phyloP scores from a whole-genome alignment of 2,888 invertebrate species.

The Eudasyphora cyanicolor region DNA sequence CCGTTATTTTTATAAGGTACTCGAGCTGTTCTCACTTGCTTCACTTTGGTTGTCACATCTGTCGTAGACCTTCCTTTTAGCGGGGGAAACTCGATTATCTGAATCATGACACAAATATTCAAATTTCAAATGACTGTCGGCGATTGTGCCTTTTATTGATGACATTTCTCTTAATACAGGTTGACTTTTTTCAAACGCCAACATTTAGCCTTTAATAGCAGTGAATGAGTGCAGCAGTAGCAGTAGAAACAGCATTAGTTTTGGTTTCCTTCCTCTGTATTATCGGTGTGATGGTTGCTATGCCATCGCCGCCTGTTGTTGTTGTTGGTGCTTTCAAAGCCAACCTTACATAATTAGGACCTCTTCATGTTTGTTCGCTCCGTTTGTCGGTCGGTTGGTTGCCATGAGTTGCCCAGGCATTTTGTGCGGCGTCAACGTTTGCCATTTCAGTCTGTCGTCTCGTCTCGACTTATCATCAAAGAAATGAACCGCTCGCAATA shows the following conservation, averaged over 20 bases:
- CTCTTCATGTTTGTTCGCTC: neutral
- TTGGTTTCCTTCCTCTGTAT: neutral
- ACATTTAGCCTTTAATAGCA: neutral
- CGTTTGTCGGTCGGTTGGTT: neutral
- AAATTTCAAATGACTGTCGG: neutral
- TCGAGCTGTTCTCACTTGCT: too few relatives aligned
- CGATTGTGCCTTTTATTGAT: neutral
- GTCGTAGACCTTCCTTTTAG: too few relatives aligned
- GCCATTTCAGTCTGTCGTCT: neutral
- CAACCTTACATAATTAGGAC: slow-evolving; percentile 36
- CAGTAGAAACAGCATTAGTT: too few relatives aligned
- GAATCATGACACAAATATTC: neutral
- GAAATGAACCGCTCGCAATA: slow-evolving; percentile 29
- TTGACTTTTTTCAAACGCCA: neutral
- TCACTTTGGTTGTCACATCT: too few relatives aligned
- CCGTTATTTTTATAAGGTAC: neutral
- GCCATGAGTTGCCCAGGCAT: neutral
- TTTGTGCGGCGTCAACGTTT: neutral
- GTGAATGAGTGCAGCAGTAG: neutral
- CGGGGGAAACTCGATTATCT: neutral
- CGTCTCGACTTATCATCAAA: slow-evolving; percentile 2
- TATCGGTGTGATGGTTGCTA: neutral
- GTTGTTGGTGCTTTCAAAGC: neutral
- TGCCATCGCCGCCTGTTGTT: neutral
- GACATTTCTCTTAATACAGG: neutral